Percentiles rank a stretch among this genome's conserved stretches.
Conservation (phyloP, 2,797 vertebrate genomes). For the Eospalax fontanierii region DNA sequence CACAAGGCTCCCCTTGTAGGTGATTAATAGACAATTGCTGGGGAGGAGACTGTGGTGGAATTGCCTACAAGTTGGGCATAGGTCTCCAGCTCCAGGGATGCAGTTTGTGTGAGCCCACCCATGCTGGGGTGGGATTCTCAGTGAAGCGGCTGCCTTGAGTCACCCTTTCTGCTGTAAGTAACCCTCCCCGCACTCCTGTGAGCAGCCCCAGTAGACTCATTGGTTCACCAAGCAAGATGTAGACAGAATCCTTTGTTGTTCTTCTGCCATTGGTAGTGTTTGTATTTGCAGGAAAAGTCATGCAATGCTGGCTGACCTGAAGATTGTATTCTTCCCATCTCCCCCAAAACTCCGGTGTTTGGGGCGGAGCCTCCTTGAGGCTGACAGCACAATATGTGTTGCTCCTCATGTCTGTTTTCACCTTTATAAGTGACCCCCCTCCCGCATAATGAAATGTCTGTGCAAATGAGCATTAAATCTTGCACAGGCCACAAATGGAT, state of each 20-base stretch:
- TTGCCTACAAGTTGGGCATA: not conserved
- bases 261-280: not conserved
- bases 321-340: not conserved
- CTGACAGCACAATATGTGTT: not conserved
- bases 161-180: not conserved
- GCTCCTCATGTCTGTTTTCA: not conserved
- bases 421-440: not conserved
- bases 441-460: constrained; percentile 5
- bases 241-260: not conserved
- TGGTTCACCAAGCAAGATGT: not conserved
- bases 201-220: too few species aligned
- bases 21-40: not conserved
- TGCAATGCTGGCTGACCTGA: too few species aligned
- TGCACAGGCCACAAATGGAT: constrained; percentile 53
- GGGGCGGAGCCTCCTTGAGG: not conserved
- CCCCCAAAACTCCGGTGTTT: not conserved
- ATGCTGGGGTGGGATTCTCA: not conserved
- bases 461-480: constrained; percentile 22
- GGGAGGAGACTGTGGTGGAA: not conserved
- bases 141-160: not conserved
- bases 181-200: too few species aligned
- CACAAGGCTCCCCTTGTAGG: not conserved
- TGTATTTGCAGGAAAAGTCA: not conserved
- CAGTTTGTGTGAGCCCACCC: not conserved
- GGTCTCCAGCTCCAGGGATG: not conserved